A percentile compares a stretch with the other conserved stretches of the same genome.
These are phyloP conservation scores for Clitarchus hookeri DNA, from an alignment of 2,888 invertebrate species.

Conservation along the genomic window DNA sequence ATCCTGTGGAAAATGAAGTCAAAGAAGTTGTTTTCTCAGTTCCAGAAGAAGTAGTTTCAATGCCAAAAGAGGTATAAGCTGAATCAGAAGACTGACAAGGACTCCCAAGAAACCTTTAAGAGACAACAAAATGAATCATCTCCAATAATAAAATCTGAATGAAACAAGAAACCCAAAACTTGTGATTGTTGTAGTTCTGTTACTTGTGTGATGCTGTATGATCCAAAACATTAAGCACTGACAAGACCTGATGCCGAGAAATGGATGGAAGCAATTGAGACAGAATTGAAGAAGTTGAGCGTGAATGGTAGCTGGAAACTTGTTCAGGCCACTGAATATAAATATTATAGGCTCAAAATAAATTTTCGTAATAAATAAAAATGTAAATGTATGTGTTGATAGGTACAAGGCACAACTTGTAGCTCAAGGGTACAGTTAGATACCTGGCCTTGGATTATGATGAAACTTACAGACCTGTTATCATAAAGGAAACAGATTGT, in stretches of 20 bases:
- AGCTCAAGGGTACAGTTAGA: neutral
- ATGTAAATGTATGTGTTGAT: neutral
- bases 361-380: conserved; percentile 24
- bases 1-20: too few relatives aligned
- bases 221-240: too few relatives aligned
- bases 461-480: neutral
- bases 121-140: too few relatives aligned
- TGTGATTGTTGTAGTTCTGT: too few relatives aligned
- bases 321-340: neutral
- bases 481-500: neutral
- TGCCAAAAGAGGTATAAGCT: too few relatives aligned
- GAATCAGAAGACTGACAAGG: too few relatives aligned
- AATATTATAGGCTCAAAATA: conserved; percentile 27
- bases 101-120: too few relatives aligned
- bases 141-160: too few relatives aligned
- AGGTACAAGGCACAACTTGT: conserved; percentile 18
- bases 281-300: neutral
- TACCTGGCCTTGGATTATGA: conserved; percentile 4
- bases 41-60: too few relatives aligned
- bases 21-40: too few relatives aligned
- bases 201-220: too few relatives aligned
- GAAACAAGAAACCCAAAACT: too few relatives aligned
- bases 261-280: neutral
- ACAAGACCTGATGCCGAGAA: neutral
- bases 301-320: neutral